Base-by-base conservation (phyloP, 2,888 invertebrate genomes). In the Acrocera orbiculus region DNA sequence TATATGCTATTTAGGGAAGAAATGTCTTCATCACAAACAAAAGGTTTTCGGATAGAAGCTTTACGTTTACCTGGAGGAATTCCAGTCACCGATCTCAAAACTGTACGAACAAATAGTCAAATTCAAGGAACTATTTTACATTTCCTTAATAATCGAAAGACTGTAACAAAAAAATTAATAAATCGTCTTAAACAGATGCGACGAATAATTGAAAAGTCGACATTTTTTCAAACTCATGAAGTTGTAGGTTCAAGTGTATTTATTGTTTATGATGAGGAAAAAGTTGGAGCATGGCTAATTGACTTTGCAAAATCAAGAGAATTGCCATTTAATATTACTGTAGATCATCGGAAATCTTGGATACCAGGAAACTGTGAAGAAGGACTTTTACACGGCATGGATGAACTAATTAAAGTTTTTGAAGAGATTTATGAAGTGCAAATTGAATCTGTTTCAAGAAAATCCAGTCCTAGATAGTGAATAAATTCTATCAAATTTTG, bases 1-100 rank as follows among this genome's bases (percentile, higher is more conserved):
- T 96, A 96, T 62, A 95, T 95, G 95, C 76, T 86, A 52, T 92
- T 90, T 63, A 69, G 95, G 35, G 95, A 96, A 61, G 70, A 82
- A 44, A 81, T 86, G 54, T 92, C 92, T 39, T 92, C 92, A 4
- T 85, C 92, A 1, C 83, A 89, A 41, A 73, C 78, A 38, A 79
- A 89, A 49, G 95, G 95, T 4, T 96, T 96, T 59, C 69, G 96
- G 45, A 87, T 96, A 48, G 96, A 96, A 62, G 96, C 92, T 3
- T 76, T 95, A 56, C 87, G 90, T 58, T 67, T 85, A 48, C 73
- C 81, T 10, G 81, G 86, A 15, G 70, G 76, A 40, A 71, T 77
- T 1, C 86, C 87, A 0, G 73, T 83, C 15, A 87, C 81, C 31
- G 86, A 92, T 56, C 64, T 93, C 41, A 89, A 93, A 61, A 83